Conservation (phyloP, 2,888 invertebrate species). For the Mimas tiliae region DNA sequence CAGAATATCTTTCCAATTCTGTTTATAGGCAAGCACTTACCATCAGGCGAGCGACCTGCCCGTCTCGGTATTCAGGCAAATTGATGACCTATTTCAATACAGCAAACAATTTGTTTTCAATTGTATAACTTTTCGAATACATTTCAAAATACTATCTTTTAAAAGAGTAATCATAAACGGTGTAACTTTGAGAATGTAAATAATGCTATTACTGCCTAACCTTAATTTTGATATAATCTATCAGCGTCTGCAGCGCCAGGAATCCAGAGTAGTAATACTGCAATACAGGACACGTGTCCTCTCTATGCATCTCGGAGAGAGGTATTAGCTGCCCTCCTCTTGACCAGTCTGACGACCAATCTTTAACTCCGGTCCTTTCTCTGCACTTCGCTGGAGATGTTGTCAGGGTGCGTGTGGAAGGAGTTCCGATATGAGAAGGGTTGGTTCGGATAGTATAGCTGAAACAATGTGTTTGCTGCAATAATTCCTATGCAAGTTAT, state of each 20-base stretch:
- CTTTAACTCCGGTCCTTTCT: slow-evolving; percentile 81
- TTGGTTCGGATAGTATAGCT: slow-evolving; percentile 91
- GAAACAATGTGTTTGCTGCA: slow-evolving; percentile 23
- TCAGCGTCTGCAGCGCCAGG: slow-evolving; percentile 88
- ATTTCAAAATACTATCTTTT: too few species aligned
- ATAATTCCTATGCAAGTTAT: too few species aligned
- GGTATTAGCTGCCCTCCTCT: slow-evolving; percentile 74
- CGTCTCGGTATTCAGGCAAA: too few species aligned
- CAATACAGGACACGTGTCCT: slow-evolving; percentile 90
- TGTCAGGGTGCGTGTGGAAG: slow-evolving; percentile 86
- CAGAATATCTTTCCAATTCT: too few species aligned
- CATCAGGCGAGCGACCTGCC: too few species aligned
- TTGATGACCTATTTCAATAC: background rate
- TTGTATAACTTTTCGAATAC: too few species aligned
- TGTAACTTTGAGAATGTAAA: too few species aligned
- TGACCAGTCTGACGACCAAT: slow-evolving; percentile 87
- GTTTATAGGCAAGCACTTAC: too few species aligned
- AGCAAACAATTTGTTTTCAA: too few species aligned
- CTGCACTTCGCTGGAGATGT: slow-evolving; percentile 89
- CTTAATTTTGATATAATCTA: slow-evolving; percentile 90
- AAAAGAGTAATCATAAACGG: too few species aligned
- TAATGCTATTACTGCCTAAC: slow-evolving; percentile 59
- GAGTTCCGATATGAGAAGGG: slow-evolving; percentile 87
- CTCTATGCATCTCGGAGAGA: slow-evolving; percentile 86
- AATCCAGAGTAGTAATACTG: slow-evolving; percentile 92